Base-by-base conservation (phyloP, 2,113 vertebrate genomes). In the Semnornis frantzii region DNA sequence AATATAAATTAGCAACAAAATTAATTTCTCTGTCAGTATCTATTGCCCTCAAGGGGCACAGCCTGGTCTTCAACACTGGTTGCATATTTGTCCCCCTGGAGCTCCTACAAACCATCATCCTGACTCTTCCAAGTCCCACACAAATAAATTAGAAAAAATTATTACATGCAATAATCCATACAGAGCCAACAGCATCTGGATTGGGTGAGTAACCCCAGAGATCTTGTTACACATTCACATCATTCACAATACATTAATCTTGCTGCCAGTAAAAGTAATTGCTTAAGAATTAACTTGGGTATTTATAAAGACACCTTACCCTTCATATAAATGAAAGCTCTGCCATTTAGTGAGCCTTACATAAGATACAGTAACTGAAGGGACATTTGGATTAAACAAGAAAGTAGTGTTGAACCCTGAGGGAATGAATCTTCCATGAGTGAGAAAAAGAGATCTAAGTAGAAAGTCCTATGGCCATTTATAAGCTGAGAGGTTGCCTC, bases 91-190 rank as follows among this genome's bases (percentile, higher is more conserved):
- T 82, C 3, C 19, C 34, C 19, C 52, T 28, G 46, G n/a, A 85
- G 31, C 23, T 71, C n/a, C n/a, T 68, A 69, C 80, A 91, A 73
- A 64, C 46, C 46, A 68, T 81, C 62, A 68, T 28, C 50, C 30
- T 33, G 54, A 50, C 83, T 82, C 70, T 58, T 59, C 64, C 83
- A 78, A 55, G 83, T 92, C 87, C 75, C 69, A 59, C 54, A 63
- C 70, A 78, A 52, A 84, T 72, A 87, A 94, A 89, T 82, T 77
- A 75, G 83, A 70, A 93, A 93, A 95, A 94, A 85, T n/a, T 88
- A 66, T 62, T 75, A 80, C 52, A 50, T 55, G 24, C 71, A 89
- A 78, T 87, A 77, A 74, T 90, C 76, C 90, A 8, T 64, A 34
- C 31, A 84, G 73, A 89, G 19, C 74, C 37, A 70, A 85, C 18